Base-by-base conservation (phyloP, 2,888 invertebrate species). In the Hypena proboscidalis region DNA sequence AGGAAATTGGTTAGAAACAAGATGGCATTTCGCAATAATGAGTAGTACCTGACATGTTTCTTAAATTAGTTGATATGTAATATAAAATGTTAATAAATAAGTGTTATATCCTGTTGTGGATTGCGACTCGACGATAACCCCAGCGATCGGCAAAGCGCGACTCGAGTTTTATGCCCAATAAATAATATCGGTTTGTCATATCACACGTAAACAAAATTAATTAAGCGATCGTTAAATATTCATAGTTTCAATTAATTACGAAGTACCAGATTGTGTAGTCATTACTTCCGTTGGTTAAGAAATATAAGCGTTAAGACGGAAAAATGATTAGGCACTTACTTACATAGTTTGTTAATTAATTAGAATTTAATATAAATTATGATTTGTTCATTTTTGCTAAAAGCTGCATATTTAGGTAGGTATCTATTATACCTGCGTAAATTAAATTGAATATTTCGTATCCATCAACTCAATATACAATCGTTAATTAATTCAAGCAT, bases 31-130 rank as follows among this genome's bases (percentile, higher is more conserved):
- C 1, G n/a, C 7, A 15, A 8, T 17, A 7, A 6, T 25, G 6
- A 9, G 3, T 15, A 29, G 29, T 14, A 8, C 15, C 15, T 17
- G 29, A 29, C 29, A 29, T 15, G 14, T 29, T 14, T 8, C 15
- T 15, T 8, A 15, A 29, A 29, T 10, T 13, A 14, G n/a, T 23
- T 23, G 19, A 15, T n/a, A 15, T 33, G n/a, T 6, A 23, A 10
- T 30, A 40, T 51, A 29, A 19, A 36, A 44, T 41, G 9, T 44
- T 19, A 57, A 56, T 58, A 23, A 34, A 51, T 58, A 14, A 35
- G 17, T 35, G 7, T 8, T 14, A 22, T 33, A 44, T 48, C 39
- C 40, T 37, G 41, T 43, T 49, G 5, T 17, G 3, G 25, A 3
- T 11, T 19, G 8, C 27, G 20, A 20, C 8, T 2, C 5, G n/a